Percentiles rank a stretch among this genome's conserved stretches.
These are phyloP conservation scores for Caenorhabditis afra DNA, from an alignment of 2,888 invertebrate genomes.

Conservation along the genomic window DNA sequence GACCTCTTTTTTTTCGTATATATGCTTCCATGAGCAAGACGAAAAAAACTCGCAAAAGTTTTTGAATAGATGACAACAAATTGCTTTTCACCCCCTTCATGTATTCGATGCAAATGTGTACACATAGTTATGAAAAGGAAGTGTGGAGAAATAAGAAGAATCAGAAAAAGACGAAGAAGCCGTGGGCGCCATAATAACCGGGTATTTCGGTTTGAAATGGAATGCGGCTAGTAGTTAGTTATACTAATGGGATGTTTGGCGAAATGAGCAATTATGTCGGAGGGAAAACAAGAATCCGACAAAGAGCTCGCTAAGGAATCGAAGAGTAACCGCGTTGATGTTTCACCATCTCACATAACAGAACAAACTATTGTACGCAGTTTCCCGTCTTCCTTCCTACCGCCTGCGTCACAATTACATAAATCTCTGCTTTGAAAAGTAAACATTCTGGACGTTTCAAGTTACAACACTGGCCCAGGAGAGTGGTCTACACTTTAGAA, in stretches of 20 bases:
- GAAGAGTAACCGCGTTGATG: background rate
- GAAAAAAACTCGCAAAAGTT: conserved; percentile 14
- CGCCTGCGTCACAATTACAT: conserved; percentile 4
- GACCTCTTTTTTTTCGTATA: conserved; percentile 34
- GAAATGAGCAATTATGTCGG: background rate
- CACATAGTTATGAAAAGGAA: conserved; percentile 42
- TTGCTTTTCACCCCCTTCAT: conserved; percentile 38
- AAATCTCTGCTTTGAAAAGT: conserved; percentile 25
- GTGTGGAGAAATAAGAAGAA: too few species aligned
- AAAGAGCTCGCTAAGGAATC: background rate
- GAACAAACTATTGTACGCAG: conserved; percentile 3
- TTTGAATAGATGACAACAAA: conserved; percentile 54
- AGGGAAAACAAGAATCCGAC: too few species aligned
- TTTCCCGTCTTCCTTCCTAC: background rate
- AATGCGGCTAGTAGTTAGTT: background rate
- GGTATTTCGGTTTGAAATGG: too few species aligned
- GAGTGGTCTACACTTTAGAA: too few species aligned
- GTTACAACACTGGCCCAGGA: conserved; percentile 22
- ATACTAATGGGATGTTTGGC: background rate
- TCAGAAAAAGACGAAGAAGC: background rate
- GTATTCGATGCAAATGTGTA: conserved; percentile 41
- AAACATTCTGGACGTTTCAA: conserved; percentile 36
- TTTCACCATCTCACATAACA: background rate
- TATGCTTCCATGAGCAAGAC: conserved; percentile 27
- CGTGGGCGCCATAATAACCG: conserved; percentile 12